Percentiles rank a stretch among this genome's conserved stretches.
These are phyloP conservation scores for Oreochromis spilurus DNA, from an alignment of 2,113 vertebrate species.

Conservation along the genomic window DNA sequence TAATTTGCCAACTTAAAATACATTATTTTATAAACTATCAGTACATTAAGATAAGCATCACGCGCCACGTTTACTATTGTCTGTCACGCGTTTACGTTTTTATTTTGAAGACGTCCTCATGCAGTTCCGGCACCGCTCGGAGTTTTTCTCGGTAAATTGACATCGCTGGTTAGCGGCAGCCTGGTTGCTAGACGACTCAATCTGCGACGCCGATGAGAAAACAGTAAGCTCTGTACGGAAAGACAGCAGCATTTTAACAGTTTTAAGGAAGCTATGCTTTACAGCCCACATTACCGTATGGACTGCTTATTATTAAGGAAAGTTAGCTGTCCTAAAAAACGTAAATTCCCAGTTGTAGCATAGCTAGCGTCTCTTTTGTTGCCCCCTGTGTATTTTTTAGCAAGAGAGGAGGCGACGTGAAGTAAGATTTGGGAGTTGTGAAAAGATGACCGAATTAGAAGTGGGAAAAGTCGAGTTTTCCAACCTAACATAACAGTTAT, in stretches of 20 bases:
- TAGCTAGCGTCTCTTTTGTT: constrained; percentile 18
- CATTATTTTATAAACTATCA: accelerated
- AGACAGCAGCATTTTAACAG: background rate
- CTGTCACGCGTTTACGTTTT: accelerated
- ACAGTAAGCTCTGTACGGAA: background rate
- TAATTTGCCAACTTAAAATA: background rate
- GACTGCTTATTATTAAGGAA: background rate
- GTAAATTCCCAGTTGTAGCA: background rate
- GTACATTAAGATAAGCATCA: too few relatives aligned
- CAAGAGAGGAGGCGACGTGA: background rate
- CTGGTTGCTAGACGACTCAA: constrained; percentile 74
- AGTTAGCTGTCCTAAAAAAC: background rate
- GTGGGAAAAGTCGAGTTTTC: constrained; percentile 4
- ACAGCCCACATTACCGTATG: background rate
- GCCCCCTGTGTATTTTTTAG: background rate
- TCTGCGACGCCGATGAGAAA: constrained; percentile 22
- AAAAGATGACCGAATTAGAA: constrained; percentile 11
- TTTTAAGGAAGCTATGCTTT: background rate
- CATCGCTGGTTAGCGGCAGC: background rate
- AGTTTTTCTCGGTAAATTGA: background rate
- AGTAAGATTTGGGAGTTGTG: background rate
- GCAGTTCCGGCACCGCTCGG: accelerated
- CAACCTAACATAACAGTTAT: constrained; percentile 1
- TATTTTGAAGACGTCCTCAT: background rate
- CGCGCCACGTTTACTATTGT: accelerated